Percentiles rank a stretch among this genome's conserved stretches.
Evolutionary conservation across 2,888 invertebrate species (phyloP).

Genomic region (Synanthedon formicaeformis): DNA sequence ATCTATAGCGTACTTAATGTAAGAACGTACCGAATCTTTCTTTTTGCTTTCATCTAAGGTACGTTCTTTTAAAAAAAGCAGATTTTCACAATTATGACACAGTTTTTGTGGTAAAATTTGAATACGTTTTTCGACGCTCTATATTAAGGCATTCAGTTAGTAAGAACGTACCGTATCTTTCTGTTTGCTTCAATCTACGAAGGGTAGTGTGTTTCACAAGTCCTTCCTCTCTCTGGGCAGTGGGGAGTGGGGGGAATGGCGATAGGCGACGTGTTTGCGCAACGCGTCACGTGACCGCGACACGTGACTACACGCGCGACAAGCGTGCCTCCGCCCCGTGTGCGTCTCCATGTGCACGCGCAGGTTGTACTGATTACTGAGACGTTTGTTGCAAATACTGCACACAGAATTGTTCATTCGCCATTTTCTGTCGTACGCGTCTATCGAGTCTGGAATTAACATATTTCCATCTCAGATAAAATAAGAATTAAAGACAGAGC

Average conservation of each 20-base stretch:
- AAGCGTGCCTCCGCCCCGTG: slow-evolving; percentile 88
- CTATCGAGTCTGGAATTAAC: slow-evolving; percentile 19
- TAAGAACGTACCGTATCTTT: background rate
- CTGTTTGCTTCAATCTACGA: too few relatives aligned
- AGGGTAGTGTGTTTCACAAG: background rate
- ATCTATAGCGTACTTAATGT: background rate
- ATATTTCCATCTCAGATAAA: too few relatives aligned
- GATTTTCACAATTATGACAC: too few relatives aligned
- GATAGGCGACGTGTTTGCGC: slow-evolving; percentile 88
- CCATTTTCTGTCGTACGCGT: slow-evolving; percentile 46
- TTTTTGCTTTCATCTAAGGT: too few relatives aligned
- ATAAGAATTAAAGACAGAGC: too few relatives aligned
- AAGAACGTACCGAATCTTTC: background rate
- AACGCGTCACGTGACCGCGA: slow-evolving; percentile 89
- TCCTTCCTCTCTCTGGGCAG: background rate
- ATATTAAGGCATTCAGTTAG: background rate
- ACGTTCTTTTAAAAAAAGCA: too few relatives aligned
- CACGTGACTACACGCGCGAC: slow-evolving; percentile 88
- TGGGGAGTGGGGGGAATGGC: slow-evolving; percentile 80
- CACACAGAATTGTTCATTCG: slow-evolving; percentile 72
- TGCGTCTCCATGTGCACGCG: slow-evolving; percentile 93
- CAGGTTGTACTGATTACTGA: slow-evolving; percentile 91
- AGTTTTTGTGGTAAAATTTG: too few relatives aligned
- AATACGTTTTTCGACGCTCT: too few relatives aligned
- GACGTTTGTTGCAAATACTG: slow-evolving; percentile 86